These are phyloP conservation scores for Cotesia congregata DNA, from an alignment of 2,888 invertebrate species.

Conservation along the genomic window DNA sequence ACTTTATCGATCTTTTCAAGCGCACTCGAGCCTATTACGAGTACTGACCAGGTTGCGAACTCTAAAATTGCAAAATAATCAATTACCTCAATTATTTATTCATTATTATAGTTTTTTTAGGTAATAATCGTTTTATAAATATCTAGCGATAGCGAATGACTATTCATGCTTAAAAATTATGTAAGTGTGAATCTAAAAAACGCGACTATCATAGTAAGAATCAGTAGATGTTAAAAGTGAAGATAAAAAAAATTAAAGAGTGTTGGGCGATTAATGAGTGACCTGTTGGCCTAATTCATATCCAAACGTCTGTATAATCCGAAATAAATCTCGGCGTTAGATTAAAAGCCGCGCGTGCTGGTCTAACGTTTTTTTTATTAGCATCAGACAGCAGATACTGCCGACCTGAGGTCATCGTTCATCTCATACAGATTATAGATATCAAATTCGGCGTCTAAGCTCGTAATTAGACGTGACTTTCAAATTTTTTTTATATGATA, in stretches of 20 bases:
- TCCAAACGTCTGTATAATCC: constrained; percentile 1
- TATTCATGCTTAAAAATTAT: neutral
- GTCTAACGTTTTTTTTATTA: neutral
- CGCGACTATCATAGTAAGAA: neutral
- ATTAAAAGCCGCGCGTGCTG: neutral
- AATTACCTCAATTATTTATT: neutral
- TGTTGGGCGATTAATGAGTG: constrained; percentile 29
- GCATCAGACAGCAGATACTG: neutral
- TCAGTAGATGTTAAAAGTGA: neutral
- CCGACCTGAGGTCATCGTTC: constrained; percentile 27
- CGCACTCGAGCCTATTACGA: neutral
- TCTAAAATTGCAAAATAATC: neutral
- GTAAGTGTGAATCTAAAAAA: neutral
- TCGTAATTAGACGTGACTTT: constrained; percentile 39
- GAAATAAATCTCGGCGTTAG: constrained; percentile 22
- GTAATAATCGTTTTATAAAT: neutral
- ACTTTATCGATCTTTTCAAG: constrained; percentile 61
- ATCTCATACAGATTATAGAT: constrained; percentile 17
- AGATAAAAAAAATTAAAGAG: constrained; percentile 17
- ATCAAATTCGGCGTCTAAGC: constrained; percentile 26
- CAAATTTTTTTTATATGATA: constrained; percentile 13
- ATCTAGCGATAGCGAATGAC: constrained; percentile 5
- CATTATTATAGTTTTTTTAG: neutral
- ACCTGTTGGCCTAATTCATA: constrained; percentile 33
- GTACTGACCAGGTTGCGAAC: neutral